Evolutionary conservation across 2,113 vertebrate genomes (phyloP).

Genomic region (Peromyscus polionotus): DNA sequence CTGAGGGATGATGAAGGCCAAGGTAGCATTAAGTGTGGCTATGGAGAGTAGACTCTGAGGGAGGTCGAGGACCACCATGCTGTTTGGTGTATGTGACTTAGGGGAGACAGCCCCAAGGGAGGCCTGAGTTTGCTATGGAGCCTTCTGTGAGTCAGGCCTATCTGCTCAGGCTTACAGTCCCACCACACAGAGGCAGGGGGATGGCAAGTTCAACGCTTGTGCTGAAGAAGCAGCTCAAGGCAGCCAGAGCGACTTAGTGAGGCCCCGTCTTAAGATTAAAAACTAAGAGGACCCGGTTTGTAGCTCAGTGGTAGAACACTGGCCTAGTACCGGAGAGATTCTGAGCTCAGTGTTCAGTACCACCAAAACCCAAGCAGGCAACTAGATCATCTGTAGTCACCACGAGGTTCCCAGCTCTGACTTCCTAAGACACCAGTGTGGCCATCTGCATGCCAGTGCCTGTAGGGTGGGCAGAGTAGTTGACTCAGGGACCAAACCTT

Average conservation of each 20-base stretch:
- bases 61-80: not conserved
- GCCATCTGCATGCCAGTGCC: no score
- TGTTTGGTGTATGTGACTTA: not conserved
- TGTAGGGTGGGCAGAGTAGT: not conserved
- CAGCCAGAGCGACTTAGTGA: not conserved
- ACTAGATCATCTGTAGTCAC: not conserved
- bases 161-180: not conserved
- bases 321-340: not conserved
- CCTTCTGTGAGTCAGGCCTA: not conserved
- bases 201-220: not conserved
- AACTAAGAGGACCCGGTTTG: no score
- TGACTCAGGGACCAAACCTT: no score
- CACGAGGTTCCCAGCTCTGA: not conserved
- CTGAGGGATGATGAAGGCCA: not conserved
- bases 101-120: not conserved
- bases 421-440: rapidly evolving
- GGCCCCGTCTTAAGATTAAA: not conserved
- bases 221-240: not conserved
- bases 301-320: not conserved
- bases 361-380: not conserved
- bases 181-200: not conserved
- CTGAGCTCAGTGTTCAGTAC: not conserved
- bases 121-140: no score
- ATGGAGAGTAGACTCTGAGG: not conserved
- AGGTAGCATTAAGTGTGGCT: no score